Percentiles rank a stretch among this genome's conserved stretches.
These are phyloP conservation scores for Thalassaphorura encarpata DNA, from an alignment of 1,140 invertebrate genomes.

Conservation along the genomic window DNA sequence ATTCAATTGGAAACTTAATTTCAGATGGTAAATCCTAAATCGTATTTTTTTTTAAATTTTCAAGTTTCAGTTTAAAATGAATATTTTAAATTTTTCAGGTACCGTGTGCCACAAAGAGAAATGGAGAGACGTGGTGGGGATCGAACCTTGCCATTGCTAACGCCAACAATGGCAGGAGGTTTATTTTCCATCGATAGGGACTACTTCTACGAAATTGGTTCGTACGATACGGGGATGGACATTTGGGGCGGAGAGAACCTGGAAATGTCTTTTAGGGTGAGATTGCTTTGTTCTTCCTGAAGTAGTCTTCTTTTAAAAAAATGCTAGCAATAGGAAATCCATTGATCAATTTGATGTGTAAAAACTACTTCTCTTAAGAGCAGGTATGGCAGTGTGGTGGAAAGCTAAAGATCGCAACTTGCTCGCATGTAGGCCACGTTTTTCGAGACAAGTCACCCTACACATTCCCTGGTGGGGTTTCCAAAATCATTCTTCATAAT, in stretches of 20 bases:
- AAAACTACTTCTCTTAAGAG: conserved; percentile 8
- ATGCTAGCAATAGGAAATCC: too few species aligned
- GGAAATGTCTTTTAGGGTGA: conserved; percentile 98
- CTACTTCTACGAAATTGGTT: conserved; percentile 94
- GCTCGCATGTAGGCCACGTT: conserved; percentile 87
- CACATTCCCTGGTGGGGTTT: conserved; percentile 96
- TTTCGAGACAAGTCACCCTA: conserved; percentile 99
- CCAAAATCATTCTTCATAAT: conserved; percentile 94
- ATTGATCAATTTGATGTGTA: neutral
- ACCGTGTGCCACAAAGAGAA: conserved; percentile 88
- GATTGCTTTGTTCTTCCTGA: neutral
- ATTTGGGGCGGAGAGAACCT: conserved; percentile 91
- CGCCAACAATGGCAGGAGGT: conserved; percentile 99
- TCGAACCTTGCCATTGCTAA: conserved; percentile 76
- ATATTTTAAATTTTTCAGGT: conserved; percentile 49
- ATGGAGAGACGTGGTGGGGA: conserved; percentile 81
- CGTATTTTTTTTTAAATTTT: conserved; percentile 7
- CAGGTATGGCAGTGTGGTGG: conserved; percentile 98
- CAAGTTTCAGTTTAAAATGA: neutral
- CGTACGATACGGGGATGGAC: conserved; percentile 95
- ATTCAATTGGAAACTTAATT: conserved; percentile 97
- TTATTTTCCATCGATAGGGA: conserved; percentile 92
- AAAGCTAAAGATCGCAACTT: conserved; percentile 87
- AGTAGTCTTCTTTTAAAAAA: neutral
- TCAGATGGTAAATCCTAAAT: conserved; percentile 62